Conservation (phyloP, 23 tunicate species). For the Ciona savignyi region DNA sequence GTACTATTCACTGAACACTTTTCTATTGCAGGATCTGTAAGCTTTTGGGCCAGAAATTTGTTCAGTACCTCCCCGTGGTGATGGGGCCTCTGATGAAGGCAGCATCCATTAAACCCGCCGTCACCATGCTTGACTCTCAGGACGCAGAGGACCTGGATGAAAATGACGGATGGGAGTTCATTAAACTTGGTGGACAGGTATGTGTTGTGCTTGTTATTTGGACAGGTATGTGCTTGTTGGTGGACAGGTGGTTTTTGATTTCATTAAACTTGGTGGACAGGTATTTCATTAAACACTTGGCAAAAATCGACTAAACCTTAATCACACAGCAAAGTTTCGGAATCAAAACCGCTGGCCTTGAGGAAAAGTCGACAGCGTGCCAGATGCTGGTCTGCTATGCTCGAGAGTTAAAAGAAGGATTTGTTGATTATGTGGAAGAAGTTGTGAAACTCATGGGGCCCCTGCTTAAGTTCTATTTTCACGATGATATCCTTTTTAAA, state of each 20-base stretch:
- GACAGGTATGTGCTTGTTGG: too few relatives aligned
- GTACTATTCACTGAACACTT: too few relatives aligned
- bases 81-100: constrained; percentile 99
- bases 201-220: too few relatives aligned
- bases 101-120: constrained; percentile 92
- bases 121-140: constrained; percentile 95
- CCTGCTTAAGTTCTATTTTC: constrained; percentile 96
- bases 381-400: constrained; percentile 99
- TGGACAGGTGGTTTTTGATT: too few relatives aligned
- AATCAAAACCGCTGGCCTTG: constrained; percentile 93
- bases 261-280: too few relatives aligned
- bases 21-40: constrained; percentile 77
- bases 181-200: constrained; percentile 95
- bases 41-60: constrained; percentile 80
- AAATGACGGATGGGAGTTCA: constrained; percentile 97
- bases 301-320: too few relatives aligned
- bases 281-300: too few relatives aligned
- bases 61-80: constrained; percentile 92
- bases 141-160: constrained; percentile 82
- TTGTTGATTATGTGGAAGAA: constrained; percentile 85
- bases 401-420: constrained; percentile 88
- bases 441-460: constrained; percentile 99
- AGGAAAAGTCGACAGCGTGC: constrained; percentile 98
- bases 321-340: constrained; percentile 99
- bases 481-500: constrained; percentile 87